A percentile compares a stretch with the other conserved stretches of the same genome.
phyloP scores from a whole-genome alignment of 2,888 invertebrate species.

The Ypsolopha sequella region DNA sequence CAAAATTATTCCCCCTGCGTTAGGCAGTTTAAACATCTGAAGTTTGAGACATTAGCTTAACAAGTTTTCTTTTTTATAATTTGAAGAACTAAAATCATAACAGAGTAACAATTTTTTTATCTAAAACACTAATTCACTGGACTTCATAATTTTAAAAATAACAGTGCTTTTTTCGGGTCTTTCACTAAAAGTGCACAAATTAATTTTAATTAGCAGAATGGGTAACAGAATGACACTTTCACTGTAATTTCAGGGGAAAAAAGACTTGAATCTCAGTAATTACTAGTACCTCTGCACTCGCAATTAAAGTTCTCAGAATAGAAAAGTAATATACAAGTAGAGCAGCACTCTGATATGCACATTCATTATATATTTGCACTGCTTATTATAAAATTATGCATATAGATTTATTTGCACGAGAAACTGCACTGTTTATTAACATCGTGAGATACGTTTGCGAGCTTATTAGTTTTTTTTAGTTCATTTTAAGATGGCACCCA shows the following conservation, averaged over 20 bases:
- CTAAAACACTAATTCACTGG: neutral
- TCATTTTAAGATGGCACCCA: constrained; percentile 3
- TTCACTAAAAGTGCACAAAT: neutral
- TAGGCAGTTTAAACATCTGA: neutral
- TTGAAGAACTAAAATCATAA: neutral
- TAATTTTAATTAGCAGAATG: neutral
- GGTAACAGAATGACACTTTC: neutral
- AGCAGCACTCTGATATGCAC: neutral
- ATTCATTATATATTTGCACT: constrained; percentile 49
- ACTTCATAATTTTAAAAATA: constrained; percentile 7
- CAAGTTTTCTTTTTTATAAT: neutral
- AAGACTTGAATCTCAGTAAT: constrained; percentile 1
- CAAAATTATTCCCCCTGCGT: neutral
- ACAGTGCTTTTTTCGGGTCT: constrained; percentile 1
- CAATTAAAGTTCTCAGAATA: neutral
- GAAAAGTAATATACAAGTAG: neutral
- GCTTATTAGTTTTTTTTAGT: constrained; percentile 36
- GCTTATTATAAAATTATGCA: constrained; percentile 55
- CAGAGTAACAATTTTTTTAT: neutral
- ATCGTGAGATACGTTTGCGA: constrained; percentile 47
- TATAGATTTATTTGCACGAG: constrained; percentile 37
- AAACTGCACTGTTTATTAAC: constrained; percentile 34
- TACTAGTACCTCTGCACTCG: neutral
- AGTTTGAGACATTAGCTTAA: neutral
- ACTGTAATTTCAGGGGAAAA: neutral